These are phyloP conservation scores for Lepidocyrtinus sp. DNA, from an alignment of 2,888 invertebrate genomes.

Conservation along the genomic window DNA sequence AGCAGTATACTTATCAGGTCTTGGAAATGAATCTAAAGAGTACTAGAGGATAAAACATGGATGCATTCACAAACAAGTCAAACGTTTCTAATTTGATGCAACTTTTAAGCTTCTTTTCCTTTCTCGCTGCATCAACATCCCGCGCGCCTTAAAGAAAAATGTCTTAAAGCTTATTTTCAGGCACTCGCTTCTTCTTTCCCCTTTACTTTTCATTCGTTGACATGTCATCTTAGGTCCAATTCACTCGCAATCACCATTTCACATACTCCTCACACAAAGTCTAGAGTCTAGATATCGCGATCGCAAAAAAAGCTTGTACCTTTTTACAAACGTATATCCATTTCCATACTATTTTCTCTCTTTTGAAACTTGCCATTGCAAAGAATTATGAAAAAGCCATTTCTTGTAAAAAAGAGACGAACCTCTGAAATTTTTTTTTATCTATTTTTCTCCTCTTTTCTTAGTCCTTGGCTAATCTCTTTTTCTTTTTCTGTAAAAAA, in stretches of 20 bases:
- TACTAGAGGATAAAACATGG: slow-evolving; percentile 26
- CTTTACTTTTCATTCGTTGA: slow-evolving; percentile 33
- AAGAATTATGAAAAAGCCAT: slow-evolving; percentile 11
- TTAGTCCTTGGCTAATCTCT: slow-evolving; percentile 59
- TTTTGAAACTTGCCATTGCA: too few relatives aligned
- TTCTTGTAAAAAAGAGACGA: slow-evolving; percentile 21
- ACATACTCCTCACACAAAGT: slow-evolving; percentile 10
- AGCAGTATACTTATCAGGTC: slow-evolving; percentile 21
- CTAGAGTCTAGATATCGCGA: too few relatives aligned
- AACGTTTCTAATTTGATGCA: slow-evolving; percentile 59
- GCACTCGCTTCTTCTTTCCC: slow-evolving; percentile 1
- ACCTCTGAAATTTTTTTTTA: slow-evolving; percentile 45
- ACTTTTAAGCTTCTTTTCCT: slow-evolving; percentile 53
- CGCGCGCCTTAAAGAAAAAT: slow-evolving; percentile 16
- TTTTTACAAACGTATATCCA: too few relatives aligned
- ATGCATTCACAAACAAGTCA: slow-evolving; percentile 61
- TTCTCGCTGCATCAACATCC: slow-evolving; percentile 41
- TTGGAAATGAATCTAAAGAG: slow-evolving; percentile 6
- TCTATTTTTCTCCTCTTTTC: slow-evolving; percentile 45
- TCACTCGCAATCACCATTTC: slow-evolving; percentile 36
- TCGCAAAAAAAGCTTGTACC: neutral
- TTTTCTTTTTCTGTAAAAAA: slow-evolving; percentile 42
- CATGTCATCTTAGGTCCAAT: slow-evolving; percentile 60
- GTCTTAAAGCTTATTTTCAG: neutral
- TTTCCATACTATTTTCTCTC: too few relatives aligned